These are phyloP conservation scores for Exaiptasia diaphana DNA, from an alignment of 64 coral and sea anemone genomes.

Conservation along the genomic window DNA sequence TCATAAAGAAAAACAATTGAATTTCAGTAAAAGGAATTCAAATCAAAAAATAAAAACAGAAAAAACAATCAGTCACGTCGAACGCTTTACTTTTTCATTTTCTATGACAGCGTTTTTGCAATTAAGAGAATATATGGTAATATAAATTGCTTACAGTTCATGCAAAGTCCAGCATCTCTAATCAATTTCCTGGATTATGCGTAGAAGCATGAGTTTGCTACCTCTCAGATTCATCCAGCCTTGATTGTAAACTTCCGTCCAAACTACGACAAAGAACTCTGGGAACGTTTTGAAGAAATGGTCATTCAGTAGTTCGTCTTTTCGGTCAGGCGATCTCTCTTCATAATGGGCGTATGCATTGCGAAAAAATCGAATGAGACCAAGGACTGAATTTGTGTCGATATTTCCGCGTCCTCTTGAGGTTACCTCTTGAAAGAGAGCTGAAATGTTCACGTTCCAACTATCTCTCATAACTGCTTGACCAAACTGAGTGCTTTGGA, in stretches of 20 bases:
- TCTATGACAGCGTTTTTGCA: too few species aligned
- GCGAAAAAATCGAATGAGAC: slow-evolving; percentile 49
- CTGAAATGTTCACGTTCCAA: slow-evolving; percentile 11
- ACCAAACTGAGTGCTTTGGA: slow-evolving; percentile 6
- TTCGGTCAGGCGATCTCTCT: slow-evolving; percentile 23
- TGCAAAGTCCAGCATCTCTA: too few species aligned
- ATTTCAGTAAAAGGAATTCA: too few species aligned
- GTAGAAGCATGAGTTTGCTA: too few species aligned
- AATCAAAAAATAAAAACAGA: too few species aligned
- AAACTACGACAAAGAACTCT: slow-evolving; percentile 33
- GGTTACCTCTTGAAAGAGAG: slow-evolving; percentile 20
- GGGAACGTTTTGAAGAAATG: slow-evolving; percentile 30
- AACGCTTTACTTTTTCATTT: too few species aligned
- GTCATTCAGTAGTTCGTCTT: slow-evolving; percentile 9
- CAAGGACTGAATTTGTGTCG: background rate
- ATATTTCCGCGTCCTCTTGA: slow-evolving; percentile 15
- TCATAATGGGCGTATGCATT: slow-evolving; percentile 51
- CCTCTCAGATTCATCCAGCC: slow-evolving; percentile 36
- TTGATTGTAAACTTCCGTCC: background rate
- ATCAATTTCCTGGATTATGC: too few species aligned
- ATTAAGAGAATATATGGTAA: too few species aligned
- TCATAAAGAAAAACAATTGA: too few species aligned
- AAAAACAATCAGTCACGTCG: too few species aligned
- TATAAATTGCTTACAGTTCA: too few species aligned
- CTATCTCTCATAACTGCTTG: background rate